Evolutionary conservation across 2,888 invertebrate genomes (phyloP).

Genomic region (Scrobipalpa atriplicella): DNA sequence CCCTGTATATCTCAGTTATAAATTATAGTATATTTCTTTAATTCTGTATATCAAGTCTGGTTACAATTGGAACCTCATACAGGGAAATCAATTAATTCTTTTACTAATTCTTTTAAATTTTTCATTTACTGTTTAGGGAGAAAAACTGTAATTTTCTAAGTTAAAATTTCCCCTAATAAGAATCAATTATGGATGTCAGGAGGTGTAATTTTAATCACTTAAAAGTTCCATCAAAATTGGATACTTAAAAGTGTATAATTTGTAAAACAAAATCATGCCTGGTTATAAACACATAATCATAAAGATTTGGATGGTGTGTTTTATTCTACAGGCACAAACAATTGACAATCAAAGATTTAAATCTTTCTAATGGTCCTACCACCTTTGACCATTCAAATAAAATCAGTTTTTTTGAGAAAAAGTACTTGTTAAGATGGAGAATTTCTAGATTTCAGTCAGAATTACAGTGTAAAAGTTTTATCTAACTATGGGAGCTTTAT

Average conservation of each 20-base stretch:
- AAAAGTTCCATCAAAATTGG: slow-evolving; percentile 10
- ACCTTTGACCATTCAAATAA: slow-evolving; percentile 37
- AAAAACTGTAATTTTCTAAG: slow-evolving; percentile 53
- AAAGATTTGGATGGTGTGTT: slow-evolving; percentile 34
- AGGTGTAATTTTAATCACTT: slow-evolving; percentile 38
- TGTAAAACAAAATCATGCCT: slow-evolving; percentile 12
- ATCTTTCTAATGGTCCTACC: slow-evolving; percentile 40
- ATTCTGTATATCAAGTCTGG: slow-evolving; percentile 41
- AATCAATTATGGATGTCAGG: slow-evolving; percentile 50
- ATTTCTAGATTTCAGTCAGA: slow-evolving; percentile 16
- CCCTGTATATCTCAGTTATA: slow-evolving; percentile 21
- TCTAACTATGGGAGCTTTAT: slow-evolving; percentile 24
- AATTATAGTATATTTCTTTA: slow-evolving; percentile 44
- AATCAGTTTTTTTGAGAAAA: slow-evolving; percentile 36
- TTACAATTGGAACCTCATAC: slow-evolving; percentile 48
- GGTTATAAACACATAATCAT: slow-evolving; percentile 34
- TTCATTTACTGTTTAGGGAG: slow-evolving; percentile 40
- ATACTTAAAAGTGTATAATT: slow-evolving; percentile 20
- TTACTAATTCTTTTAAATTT: slow-evolving; percentile 30
- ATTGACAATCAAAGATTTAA: slow-evolving; percentile 35
- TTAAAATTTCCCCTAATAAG: slow-evolving; percentile 63
- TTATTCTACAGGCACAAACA: slow-evolving; percentile 33
- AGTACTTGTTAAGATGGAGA: slow-evolving; percentile 31
- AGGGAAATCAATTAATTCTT: slow-evolving; percentile 51
- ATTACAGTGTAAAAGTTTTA: slow-evolving; percentile 6